These are phyloP conservation scores for Tinea trinotella DNA, from an alignment of 2,888 invertebrate species.

Conservation along the genomic window DNA sequence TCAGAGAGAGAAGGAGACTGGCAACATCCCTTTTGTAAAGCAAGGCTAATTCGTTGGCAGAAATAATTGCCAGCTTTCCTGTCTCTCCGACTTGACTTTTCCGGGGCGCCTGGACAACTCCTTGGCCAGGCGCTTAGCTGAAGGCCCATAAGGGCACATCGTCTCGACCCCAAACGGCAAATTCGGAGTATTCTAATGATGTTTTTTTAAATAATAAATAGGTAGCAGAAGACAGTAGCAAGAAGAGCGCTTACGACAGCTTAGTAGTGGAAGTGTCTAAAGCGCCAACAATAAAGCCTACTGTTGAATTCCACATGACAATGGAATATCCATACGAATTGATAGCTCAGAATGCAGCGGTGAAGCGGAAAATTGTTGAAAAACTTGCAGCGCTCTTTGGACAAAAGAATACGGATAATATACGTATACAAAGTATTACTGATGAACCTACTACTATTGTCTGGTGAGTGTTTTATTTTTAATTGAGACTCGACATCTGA, in stretches of 20 bases:
- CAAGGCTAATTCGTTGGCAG: too few species aligned
- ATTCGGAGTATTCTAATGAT: too few species aligned
- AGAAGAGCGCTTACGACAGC: slow-evolving; percentile 84
- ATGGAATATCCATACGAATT: slow-evolving; percentile 79
- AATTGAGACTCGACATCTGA: too few species aligned
- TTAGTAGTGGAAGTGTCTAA: slow-evolving; percentile 81
- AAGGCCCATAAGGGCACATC: too few species aligned
- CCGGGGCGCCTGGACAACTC: too few species aligned
- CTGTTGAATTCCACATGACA: slow-evolving; percentile 86
- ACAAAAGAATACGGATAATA: slow-evolving; percentile 80
- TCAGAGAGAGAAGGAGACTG: too few species aligned
- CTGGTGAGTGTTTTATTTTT: slow-evolving; percentile 58
- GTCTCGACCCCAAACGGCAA: too few species aligned
- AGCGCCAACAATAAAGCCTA: slow-evolving; percentile 75
- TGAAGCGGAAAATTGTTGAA: slow-evolving; percentile 86
- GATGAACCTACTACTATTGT: slow-evolving; percentile 79
- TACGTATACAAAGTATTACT: slow-evolving; percentile 80
- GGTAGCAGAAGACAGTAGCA: slow-evolving; percentile 82
- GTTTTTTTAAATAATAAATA: too few species aligned
- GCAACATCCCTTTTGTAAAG: too few species aligned
- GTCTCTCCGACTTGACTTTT: too few species aligned
- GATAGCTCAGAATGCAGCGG: slow-evolving; percentile 78
- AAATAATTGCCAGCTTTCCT: too few species aligned
- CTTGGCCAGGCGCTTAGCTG: too few species aligned
- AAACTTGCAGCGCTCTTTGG: slow-evolving; percentile 83